Evolutionary conservation across 1,140 invertebrate species (phyloP).

Genomic region (Drosophila lini): DNA sequence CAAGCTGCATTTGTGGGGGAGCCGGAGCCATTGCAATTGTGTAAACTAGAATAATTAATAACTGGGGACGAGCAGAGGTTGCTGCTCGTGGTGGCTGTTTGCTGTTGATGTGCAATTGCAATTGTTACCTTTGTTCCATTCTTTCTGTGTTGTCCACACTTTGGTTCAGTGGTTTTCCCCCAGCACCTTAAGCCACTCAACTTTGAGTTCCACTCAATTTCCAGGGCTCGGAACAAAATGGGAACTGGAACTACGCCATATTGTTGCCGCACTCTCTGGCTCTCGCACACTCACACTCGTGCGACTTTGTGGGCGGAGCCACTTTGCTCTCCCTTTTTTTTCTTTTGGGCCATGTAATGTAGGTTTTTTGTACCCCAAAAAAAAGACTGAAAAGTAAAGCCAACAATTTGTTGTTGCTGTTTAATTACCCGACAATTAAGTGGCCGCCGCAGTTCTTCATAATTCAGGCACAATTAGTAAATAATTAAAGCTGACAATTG

Average conservation of each 20-base stretch:
- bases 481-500: conserved; percentile 78
- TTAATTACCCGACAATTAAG: conserved; percentile 69
- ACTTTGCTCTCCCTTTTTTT: not conserved
- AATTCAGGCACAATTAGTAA: conserved; percentile 79
- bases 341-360: conserved; percentile 29
- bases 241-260: conserved; percentile 73
- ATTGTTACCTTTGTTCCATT: conserved; percentile 53
- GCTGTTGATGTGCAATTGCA: conserved; percentile 50
- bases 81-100: not conserved
- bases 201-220: conserved; percentile 62
- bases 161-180: conserved; percentile 22
- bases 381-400: conserved; percentile 13
- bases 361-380: conserved; percentile 26
- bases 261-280: conserved; percentile 51
- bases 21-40: conserved; percentile 26
- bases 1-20: conserved; percentile 43
- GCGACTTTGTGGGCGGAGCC: conserved; percentile 62
- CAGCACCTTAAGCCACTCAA: conserved; percentile 7
- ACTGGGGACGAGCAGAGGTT: conserved; percentile 19
- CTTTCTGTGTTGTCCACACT: conserved; percentile 53
- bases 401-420: conserved; percentile 45
- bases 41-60: conserved; percentile 71
- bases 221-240: conserved; percentile 66
- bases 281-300: conserved; percentile 19
- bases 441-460: conserved; percentile 64